Conservation (phyloP, 2,113 vertebrate species). For the Elanus axillaris region DNA sequence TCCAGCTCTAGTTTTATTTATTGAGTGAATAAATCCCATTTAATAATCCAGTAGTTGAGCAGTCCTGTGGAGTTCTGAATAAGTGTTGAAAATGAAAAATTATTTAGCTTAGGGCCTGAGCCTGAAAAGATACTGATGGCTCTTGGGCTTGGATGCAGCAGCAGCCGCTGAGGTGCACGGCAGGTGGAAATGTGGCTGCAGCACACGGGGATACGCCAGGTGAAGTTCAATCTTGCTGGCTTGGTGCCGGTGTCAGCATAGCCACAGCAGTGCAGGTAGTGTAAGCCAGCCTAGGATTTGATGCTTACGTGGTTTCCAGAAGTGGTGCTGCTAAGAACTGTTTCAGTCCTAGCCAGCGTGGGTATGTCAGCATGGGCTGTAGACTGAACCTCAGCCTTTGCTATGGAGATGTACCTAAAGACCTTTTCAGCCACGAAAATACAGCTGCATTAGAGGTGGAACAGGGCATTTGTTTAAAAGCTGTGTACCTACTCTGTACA, state of each 20-base stretch:
- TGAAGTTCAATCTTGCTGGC: not conserved
- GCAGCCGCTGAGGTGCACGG: not conserved
- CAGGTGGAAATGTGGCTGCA: not conserved
- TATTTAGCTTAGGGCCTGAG: not conserved
- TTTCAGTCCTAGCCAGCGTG: not conserved
- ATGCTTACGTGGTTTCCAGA: not conserved
- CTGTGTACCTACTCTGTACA: not conserved
- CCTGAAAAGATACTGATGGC: too few species aligned
- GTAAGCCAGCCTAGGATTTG: not conserved
- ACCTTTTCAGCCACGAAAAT: not conserved
- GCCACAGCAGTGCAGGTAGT: not conserved
- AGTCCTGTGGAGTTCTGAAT: too few species aligned
- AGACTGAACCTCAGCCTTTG: not conserved
- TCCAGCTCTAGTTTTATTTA: not conserved
- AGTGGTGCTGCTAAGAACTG: not conserved
- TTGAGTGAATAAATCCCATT: not conserved
- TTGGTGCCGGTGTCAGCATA: not conserved
- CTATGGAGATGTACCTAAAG: not conserved
- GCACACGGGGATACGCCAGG: rapidly evolving
- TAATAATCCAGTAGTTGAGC: not conserved
- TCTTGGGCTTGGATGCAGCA: not conserved
- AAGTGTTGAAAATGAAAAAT: not conserved
- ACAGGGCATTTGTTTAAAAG: not conserved
- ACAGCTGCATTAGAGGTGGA: not conserved
- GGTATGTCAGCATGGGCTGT: not conserved